These are phyloP conservation scores for Semnornis frantzii DNA, from an alignment of 2,113 vertebrate species.

Conservation along the genomic window DNA sequence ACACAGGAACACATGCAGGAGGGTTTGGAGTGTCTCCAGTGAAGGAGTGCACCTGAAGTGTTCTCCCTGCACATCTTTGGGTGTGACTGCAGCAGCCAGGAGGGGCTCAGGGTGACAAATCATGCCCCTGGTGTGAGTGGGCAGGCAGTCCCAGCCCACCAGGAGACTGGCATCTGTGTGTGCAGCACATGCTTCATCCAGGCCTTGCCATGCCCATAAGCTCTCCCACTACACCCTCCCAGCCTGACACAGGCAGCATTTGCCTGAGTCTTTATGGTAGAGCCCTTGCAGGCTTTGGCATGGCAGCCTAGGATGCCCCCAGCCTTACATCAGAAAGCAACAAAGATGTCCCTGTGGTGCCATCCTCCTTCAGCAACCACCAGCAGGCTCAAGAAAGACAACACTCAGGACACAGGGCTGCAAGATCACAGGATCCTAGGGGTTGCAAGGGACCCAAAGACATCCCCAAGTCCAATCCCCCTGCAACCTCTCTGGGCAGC, in stretches of 20 bases:
- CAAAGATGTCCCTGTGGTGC: background rate
- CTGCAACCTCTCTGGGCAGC: no score
- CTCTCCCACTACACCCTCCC: background rate
- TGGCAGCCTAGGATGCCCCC: background rate
- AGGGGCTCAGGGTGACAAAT: background rate
- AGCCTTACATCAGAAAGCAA: background rate
- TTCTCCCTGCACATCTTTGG: background rate
- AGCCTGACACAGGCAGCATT: background rate
- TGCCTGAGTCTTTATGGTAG: background rate
- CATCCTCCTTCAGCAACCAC: background rate
- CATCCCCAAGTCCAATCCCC: no score
- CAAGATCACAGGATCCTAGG: background rate
- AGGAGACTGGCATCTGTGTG: background rate
- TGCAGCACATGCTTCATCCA: background rate
- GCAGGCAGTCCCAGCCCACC: background rate
- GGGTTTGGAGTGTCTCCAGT: no score
- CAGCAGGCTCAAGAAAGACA: background rate
- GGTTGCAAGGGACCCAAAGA: no score
- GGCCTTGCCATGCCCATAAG: background rate
- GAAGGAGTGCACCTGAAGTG: no score
- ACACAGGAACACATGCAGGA: no score
- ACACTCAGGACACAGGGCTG: background rate
- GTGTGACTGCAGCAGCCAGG: background rate
- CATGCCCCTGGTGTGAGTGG: background rate
- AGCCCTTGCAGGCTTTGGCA: background rate